phyloP scores from a whole-genome alignment of 2,888 invertebrate genomes.

The Xestia rhomboidea region DNA sequence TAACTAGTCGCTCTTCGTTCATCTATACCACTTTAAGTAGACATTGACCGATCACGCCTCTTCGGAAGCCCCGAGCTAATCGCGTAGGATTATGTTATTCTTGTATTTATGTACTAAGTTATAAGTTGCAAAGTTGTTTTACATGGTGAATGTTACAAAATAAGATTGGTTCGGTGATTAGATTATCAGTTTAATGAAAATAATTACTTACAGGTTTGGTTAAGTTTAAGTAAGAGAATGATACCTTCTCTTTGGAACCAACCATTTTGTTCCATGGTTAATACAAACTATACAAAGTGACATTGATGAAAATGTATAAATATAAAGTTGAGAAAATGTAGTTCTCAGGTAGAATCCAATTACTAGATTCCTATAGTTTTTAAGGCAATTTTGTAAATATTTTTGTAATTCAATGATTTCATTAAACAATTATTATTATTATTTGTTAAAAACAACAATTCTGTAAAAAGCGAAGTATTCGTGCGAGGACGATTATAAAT shows the following conservation, averaged over 20 bases:
- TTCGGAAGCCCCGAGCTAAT: constrained; percentile 26
- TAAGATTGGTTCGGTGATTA: background rate
- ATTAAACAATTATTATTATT: too few relatives aligned
- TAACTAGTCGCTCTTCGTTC: background rate
- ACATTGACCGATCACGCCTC: constrained; percentile 36
- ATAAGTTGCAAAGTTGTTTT: constrained; percentile 6
- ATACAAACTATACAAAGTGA: background rate
- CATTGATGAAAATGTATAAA: background rate
- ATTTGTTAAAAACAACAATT: background rate
- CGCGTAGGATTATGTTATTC: constrained; percentile 20
- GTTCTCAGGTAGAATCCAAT: too few relatives aligned
- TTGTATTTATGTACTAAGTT: background rate
- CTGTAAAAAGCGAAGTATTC: too few relatives aligned
- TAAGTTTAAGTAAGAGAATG: background rate
- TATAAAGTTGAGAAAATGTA: too few relatives aligned
- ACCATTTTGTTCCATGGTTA: background rate
- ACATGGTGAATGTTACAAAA: constrained; percentile 21
- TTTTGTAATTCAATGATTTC: too few relatives aligned
- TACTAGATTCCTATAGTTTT: too few relatives aligned
- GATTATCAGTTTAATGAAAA: background rate
- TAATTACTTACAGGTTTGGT: background rate
- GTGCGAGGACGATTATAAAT: too few relatives aligned
- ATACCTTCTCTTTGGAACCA: background rate
- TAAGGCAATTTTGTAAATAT: too few relatives aligned
- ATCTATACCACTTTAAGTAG: background rate